Conservation (phyloP, 2,113 vertebrate genomes). For the Thinocorus orbignyianus region DNA sequence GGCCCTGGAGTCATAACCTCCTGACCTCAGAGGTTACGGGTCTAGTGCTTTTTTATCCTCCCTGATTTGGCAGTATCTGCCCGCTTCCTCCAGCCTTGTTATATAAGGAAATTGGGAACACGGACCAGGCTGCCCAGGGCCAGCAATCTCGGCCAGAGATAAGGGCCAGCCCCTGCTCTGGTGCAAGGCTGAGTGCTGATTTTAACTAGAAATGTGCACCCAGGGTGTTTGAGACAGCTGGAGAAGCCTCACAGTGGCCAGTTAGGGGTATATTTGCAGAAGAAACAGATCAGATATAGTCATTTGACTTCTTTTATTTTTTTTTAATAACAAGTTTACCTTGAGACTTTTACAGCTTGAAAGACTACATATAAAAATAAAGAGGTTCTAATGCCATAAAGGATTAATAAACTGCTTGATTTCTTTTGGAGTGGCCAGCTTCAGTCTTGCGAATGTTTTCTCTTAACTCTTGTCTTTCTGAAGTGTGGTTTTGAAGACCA, state of each 20-base stretch:
- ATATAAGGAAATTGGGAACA: constrained; percentile 92
- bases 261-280: background rate
- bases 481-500: background rate
- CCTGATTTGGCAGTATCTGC: constrained; percentile 76
- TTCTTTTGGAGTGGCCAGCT: background rate
- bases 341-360: background rate
- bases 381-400: background rate
- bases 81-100: constrained; percentile 82
- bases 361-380: background rate
- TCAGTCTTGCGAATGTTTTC: background rate
- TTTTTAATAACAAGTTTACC: background rate
- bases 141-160: constrained; percentile 68
- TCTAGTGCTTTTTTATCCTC: constrained; percentile 80
- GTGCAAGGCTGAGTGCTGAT: constrained; percentile 74
- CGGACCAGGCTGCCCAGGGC: constrained; percentile 41
- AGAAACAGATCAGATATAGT: no score
- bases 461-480: background rate
- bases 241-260: background rate
- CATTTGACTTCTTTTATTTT: no score
- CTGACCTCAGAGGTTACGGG: constrained; percentile 80
- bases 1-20: constrained; percentile 81
- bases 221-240: background rate
- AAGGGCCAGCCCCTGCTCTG: constrained; percentile 77
- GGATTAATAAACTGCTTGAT: background rate
- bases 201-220: constrained; percentile 62